Percentiles rank a stretch among this genome's conserved stretches.
phyloP scores from a whole-genome alignment of 1,140 invertebrate genomes.

The Pseudachorutes palmiensis region DNA sequence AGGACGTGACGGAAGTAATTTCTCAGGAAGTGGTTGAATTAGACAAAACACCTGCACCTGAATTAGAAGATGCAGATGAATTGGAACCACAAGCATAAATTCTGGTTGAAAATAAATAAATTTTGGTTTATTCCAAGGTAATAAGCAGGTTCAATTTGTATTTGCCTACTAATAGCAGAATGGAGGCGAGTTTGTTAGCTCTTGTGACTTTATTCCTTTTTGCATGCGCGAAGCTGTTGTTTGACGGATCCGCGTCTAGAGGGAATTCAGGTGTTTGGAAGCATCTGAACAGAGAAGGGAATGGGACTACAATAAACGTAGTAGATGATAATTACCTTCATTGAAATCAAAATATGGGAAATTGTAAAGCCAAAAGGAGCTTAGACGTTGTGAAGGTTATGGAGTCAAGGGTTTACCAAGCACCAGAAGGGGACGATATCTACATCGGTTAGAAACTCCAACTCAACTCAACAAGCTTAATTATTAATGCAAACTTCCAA shows the following conservation, averaged over 20 bases:
- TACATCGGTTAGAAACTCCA: not conserved
- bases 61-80: not conserved
- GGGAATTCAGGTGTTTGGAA: not conserved
- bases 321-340: not conserved
- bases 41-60: not conserved
- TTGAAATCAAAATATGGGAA: not conserved
- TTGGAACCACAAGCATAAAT: too few relatives aligned
- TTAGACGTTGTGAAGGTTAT: not conserved
- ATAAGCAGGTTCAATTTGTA: not conserved
- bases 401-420: not conserved
- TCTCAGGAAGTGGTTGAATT: not conserved
- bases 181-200: not conserved
- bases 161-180: not conserved
- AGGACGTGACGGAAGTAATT: not conserved
- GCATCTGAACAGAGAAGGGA: not conserved
- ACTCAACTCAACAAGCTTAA: not conserved
- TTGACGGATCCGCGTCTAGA: not conserved
- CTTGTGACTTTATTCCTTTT: not conserved
- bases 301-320: not conserved
- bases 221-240: not conserved
- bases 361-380: not conserved
- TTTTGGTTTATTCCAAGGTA: too few relatives aligned
- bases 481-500: not conserved
- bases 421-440: not conserved
- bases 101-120: too few relatives aligned